These are phyloP conservation scores for Trissolcus basalis DNA, from an alignment of 1,140 invertebrate species.

Conservation along the genomic window DNA sequence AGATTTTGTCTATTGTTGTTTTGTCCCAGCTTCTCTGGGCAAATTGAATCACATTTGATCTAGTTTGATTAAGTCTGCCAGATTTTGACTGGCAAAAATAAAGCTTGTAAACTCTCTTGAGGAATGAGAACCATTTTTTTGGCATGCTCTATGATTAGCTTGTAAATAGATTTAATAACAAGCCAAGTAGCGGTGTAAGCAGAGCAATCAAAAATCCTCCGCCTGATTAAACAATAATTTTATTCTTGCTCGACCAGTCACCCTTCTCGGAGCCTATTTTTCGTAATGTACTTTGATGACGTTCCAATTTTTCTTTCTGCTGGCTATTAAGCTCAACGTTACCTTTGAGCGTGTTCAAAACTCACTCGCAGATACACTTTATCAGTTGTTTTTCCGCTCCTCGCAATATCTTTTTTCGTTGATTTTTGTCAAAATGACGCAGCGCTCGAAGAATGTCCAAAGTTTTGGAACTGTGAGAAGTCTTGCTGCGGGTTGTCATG, in stretches of 20 bases:
- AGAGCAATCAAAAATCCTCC: background rate
- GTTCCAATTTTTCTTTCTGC: constrained; percentile 3
- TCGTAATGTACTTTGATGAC: background rate
- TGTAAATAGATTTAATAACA: background rate
- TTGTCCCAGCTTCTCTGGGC: too few species aligned
- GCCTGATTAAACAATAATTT: constrained; percentile 5
- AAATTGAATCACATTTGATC: too few species aligned
- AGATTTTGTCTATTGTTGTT: too few species aligned
- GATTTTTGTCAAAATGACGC: constrained; percentile 10
- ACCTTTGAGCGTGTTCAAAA: constrained; percentile 34
- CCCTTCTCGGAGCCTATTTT: background rate
- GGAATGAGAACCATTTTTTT: constrained; percentile 43
- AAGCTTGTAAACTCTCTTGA: constrained; percentile 6
- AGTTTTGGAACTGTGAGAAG: background rate
- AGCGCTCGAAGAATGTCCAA: background rate
- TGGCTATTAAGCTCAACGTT: constrained; percentile 2
- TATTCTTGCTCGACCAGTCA: background rate
- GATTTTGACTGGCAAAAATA: too few species aligned
- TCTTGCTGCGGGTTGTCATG: background rate
- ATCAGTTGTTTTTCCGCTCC: constrained; percentile 29
- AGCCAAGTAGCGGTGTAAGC: background rate
- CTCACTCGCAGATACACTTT: constrained; percentile 31
- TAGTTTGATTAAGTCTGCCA: too few species aligned
- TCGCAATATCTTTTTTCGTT: constrained; percentile 26
- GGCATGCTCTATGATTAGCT: constrained; percentile 23